These are phyloP conservation scores for Tragelaphus scriptus DNA, from an alignment of 2,113 vertebrate genomes.

Conservation along the genomic window DNA sequence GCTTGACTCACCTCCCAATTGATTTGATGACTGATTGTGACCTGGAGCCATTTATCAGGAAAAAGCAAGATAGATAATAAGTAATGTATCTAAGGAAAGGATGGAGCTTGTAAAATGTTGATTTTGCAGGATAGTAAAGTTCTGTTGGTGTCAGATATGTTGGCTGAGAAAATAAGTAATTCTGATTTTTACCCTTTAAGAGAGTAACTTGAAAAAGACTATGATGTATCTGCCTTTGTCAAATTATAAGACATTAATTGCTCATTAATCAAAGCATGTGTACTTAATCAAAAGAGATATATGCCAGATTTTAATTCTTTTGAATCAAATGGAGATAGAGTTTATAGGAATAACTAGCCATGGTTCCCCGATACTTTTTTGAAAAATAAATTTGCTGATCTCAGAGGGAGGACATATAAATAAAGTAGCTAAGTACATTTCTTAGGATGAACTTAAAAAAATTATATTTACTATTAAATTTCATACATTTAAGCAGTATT, in stretches of 20 bases:
- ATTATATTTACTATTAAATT: background rate
- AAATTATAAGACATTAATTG: background rate
- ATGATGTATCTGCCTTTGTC: background rate
- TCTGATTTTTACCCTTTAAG: conserved; percentile 12
- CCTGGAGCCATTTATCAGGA: conserved; percentile 54
- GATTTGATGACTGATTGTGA: conserved; percentile 50
- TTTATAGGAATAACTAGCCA: background rate
- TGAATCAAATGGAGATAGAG: background rate
- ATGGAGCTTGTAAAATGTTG: conserved; percentile 44
- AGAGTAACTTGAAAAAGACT: background rate
- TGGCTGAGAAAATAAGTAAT: conserved; percentile 13
- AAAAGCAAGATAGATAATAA: conserved; percentile 17
- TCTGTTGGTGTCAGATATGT: background rate
- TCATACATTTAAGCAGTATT: background rate
- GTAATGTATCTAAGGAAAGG: background rate
- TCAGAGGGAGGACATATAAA: background rate
- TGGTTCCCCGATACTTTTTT: background rate
- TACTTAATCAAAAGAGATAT: background rate
- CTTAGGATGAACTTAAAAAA: background rate
- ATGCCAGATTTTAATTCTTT: background rate
- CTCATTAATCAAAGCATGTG: background rate
- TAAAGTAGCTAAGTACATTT: background rate
- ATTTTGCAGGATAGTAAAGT: background rate
- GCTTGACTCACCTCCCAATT: conserved; percentile 15
- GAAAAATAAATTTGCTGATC: background rate